Evolutionary conservation across 1,140 invertebrate species (phyloP).

Genomic region (Episyrphus balteatus): DNA sequence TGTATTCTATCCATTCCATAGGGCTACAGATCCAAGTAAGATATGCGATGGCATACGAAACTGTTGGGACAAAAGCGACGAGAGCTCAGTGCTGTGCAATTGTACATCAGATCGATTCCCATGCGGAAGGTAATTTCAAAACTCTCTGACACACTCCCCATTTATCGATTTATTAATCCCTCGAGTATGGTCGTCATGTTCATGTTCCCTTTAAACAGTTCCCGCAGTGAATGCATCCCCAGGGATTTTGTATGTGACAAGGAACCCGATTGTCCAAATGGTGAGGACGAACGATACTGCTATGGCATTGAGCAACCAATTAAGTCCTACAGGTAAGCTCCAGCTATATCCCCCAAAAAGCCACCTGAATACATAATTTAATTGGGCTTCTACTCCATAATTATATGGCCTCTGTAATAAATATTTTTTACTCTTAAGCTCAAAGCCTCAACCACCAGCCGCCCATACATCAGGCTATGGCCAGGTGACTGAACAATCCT

Average conservation of each 20-base stretch:
- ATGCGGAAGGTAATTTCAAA: constrained; percentile 39
- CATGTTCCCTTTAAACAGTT: constrained; percentile 7
- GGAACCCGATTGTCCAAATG: constrained; percentile 52
- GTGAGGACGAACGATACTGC: constrained; percentile 54
- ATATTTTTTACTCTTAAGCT: not conserved
- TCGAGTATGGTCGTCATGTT: not conserved
- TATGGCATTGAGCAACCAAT: constrained; percentile 30
- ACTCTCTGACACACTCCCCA: not conserved
- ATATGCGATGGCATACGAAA: constrained; percentile 69
- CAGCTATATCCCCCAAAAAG: too few relatives aligned
- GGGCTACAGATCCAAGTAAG: constrained; percentile 46
- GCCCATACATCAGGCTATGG: constrained; percentile 37
- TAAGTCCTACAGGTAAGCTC: not conserved
- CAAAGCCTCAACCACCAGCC: constrained; percentile 1
- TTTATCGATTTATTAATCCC: not conserved
- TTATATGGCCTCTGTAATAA: not conserved
- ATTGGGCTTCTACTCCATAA: not conserved
- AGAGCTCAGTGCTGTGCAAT: constrained; percentile 50
- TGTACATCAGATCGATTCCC: constrained; percentile 43
- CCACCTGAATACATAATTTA: not conserved
- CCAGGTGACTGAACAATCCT: constrained; percentile 42
- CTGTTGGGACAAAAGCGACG: constrained; percentile 70
- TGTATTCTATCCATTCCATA: constrained; percentile 4
- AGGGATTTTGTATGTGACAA: constrained; percentile 62
- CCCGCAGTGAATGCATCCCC: constrained; percentile 46